Base-by-base conservation (phyloP, 2,113 vertebrate genomes). In the Onychorhynchus coronatus region DNA sequence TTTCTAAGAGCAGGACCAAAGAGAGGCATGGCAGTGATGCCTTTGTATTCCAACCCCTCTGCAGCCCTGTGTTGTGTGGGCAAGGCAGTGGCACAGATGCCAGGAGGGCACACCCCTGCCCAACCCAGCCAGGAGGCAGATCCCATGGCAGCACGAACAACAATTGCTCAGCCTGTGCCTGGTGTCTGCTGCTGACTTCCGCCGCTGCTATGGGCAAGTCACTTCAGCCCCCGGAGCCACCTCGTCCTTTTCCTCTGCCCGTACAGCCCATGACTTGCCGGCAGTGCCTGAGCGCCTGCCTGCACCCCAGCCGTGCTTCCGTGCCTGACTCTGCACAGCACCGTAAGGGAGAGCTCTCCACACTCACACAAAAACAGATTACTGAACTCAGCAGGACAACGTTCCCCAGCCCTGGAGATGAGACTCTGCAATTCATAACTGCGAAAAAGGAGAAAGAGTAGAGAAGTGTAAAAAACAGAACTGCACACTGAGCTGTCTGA, bases 1-100 rank as follows among this genome's bases (percentile, higher is more conserved):
- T 91, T 88, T 97, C 88, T 85, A 91, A 87, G 74, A 88, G 73
- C 53, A 73, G 80, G 78, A 96, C 88, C 78, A 85, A 63, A 92
- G 79, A 8, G 11, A 84, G 58, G 37, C 6, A 2, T 5, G 10
- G 92, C 74, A 88, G 59, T 5, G 20, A 93, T 2, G 56, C 65
- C 53, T 91, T 53, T 66, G 56, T 66, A 47, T 41, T 75, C 74
- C 1, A 7, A 65, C 81, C 86, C 55, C 78, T 91, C 89, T 21
- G 41, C 84, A 93, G 89, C 55, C 82, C 39, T 24, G 35, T 12
- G 33, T 53, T 46, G 55, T 11, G 30, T 3, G 6, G 59, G 47
- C 70, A 66, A 61, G 72, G 65, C 46, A 41, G 55, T 0, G 0
- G 46, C 23, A 22, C 0, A 8, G 89, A 71, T 11, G 35, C 86